A percentile compares a stretch with the other conserved stretches of the same genome.
Conservation (phyloP, 2,113 vertebrate species). For the Chiloscyllium plagiosum region DNA sequence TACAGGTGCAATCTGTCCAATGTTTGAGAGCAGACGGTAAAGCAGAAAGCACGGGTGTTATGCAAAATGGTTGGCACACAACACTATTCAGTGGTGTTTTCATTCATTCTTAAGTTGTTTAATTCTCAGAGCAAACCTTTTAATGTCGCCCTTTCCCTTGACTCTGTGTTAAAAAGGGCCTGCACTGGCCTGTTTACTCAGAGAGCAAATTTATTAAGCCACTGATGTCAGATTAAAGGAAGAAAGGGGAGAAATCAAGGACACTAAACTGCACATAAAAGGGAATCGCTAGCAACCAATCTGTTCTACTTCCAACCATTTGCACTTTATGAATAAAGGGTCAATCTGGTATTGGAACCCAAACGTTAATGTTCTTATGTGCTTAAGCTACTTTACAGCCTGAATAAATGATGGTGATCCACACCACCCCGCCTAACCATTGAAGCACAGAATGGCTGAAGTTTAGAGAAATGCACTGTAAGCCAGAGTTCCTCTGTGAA, state of each 20-base stretch:
- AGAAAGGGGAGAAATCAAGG: slow-evolving; percentile 76
- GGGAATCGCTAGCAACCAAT: slow-evolving; percentile 66
- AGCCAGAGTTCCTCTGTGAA: not conserved
- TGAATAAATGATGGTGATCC: slow-evolving; percentile 68
- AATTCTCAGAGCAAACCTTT: slow-evolving; percentile 68
- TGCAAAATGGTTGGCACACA: slow-evolving; percentile 44
- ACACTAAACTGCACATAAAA: slow-evolving; percentile 69
- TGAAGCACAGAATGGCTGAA: slow-evolving; percentile 43
- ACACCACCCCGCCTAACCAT: slow-evolving; percentile 57
- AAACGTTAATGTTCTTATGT: slow-evolving; percentile 76
- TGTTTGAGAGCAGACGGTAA: slow-evolving; percentile 41
- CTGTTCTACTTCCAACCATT: slow-evolving; percentile 72
- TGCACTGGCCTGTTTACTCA: slow-evolving; percentile 69
- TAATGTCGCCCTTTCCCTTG: slow-evolving; percentile 53
- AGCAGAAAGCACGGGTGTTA: slow-evolving; percentile 41
- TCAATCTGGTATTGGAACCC: slow-evolving; percentile 69
- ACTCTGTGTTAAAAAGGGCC: slow-evolving; percentile 58
- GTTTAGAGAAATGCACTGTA: not conserved
- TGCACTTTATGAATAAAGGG: slow-evolving; percentile 73
- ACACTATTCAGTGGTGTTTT: slow-evolving; percentile 54
- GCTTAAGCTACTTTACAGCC: slow-evolving; percentile 75
- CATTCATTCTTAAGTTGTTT: slow-evolving; percentile 60
- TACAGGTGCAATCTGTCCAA: slow-evolving; percentile 40
- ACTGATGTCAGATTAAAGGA: slow-evolving; percentile 74
- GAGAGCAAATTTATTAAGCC: slow-evolving; percentile 71